phyloP scores from a whole-genome alignment of 2,113 vertebrate genomes.

The Meles meles region DNA sequence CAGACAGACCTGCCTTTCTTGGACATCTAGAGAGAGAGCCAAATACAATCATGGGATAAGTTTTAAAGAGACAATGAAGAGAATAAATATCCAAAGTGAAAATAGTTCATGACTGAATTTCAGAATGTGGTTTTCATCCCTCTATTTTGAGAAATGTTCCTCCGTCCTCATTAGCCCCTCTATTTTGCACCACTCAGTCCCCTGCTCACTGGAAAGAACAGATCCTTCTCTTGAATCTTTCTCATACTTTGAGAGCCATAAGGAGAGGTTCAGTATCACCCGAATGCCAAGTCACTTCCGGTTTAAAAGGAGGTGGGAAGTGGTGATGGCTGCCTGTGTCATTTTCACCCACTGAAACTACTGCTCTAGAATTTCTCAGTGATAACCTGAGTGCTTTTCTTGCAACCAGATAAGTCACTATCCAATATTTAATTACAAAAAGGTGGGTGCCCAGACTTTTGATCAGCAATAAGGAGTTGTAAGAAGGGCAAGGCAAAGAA shows the following conservation, averaged over 20 bases:
- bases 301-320: neutral
- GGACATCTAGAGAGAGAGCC: neutral
- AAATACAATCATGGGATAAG: neutral
- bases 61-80: neutral
- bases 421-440: neutral
- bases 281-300: neutral
- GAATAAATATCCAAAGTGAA: neutral
- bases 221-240: neutral
- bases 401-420: neutral
- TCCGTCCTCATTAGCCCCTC: neutral
- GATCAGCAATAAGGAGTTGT: neutral
- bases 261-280: neutral
- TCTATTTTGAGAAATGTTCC: neutral
- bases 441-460: neutral
- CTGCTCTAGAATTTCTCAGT: neutral
- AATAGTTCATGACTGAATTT: neutral
- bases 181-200: neutral
- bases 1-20: neutral
- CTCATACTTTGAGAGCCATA: neutral
- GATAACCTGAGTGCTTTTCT: neutral
- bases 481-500: constrained; percentile 65
- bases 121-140: neutral
- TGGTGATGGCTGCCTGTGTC: neutral
- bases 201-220: neutral
- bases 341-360: neutral